These are phyloP conservation scores for Edolisoma coerulescens DNA, from an alignment of 2,113 vertebrate species.

Conservation along the genomic window DNA sequence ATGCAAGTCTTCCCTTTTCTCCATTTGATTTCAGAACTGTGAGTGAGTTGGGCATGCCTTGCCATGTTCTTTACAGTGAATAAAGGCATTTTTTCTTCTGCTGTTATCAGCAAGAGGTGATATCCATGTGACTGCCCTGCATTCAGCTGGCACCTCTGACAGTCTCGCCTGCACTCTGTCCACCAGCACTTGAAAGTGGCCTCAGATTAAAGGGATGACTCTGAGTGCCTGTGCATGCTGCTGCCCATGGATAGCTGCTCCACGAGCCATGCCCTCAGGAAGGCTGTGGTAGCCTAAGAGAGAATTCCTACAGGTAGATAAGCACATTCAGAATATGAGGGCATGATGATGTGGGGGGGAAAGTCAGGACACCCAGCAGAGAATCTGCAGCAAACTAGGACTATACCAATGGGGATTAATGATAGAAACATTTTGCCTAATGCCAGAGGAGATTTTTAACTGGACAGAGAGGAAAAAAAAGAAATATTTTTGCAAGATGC, in stretches of 20 bases:
- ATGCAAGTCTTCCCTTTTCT: background rate
- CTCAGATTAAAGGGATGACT: background rate
- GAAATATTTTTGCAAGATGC: background rate
- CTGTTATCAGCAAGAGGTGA: background rate
- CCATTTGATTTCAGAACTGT: background rate
- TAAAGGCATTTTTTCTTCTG: background rate
- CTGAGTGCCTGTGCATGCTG: background rate
- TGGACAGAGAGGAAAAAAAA: background rate
- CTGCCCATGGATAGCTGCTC: background rate
- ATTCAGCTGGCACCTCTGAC: slow-evolving; percentile 5
- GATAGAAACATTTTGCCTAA: background rate
- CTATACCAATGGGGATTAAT: background rate
- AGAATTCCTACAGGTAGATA: background rate
- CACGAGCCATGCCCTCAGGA: background rate
- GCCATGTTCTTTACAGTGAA: background rate
- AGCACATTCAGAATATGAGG: background rate
- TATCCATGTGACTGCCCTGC: background rate
- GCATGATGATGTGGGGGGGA: background rate
- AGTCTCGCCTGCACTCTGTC: slow-evolving; percentile 13
- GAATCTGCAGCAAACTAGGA: background rate
- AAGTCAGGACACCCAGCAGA: background rate
- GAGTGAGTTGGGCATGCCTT: background rate
- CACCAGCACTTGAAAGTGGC: slow-evolving; percentile 5
- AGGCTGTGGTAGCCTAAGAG: background rate
- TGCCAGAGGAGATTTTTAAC: background rate